Base-by-base conservation (phyloP, 92 coral and sea anemone genomes). In the Heteractis magnifica region DNA sequence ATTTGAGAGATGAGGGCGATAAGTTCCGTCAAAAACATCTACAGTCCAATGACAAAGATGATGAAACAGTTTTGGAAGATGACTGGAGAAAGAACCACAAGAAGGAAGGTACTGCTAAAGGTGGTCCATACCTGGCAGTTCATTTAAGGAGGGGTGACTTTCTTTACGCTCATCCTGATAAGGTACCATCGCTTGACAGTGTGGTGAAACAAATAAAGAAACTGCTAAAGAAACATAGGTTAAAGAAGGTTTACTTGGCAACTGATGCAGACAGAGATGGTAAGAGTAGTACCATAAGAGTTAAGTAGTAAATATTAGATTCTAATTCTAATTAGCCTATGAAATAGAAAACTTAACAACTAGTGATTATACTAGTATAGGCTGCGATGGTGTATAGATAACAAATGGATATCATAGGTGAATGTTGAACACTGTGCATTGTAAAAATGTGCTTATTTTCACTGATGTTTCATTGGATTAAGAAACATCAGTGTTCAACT, bases 61-160 rank as follows among this genome's bases (percentile, higher is more conserved):
- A 97, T 79, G 82, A 83, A 8, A 97, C 99, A 62, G 90, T 94
- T 8, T 92, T 94, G 98, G 90, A 94, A 51, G 89, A 87, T 21
- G 98, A 97, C 88, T 97, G 99, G 98, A 91, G 94, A 60, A 97
- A 94, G 84, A 97, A 94, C 84, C 84, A 88, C 55, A 97, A 92
- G 82, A 89, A 84, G 68, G 99, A 97, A 76, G 98, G 99, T 1
- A 71, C 87, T 15, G 99, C 99, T 5, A 87, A 87, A 49, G 99
- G 99, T 8, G 99, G 99, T 1, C 97, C 93, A 53, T 97, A 97
- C 76, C 84, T 97, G 26, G 99, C 92, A 10, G 95, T 97, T 41
- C 99, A 97, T 78, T 78, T 94, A 60, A 86, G 99, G 62, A 89
- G 97, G 55, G 98, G 95, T 14, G 99, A 97, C 76, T 97, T 97